Evolutionary conservation across 2,888 invertebrate species (phyloP).

Genomic region (Oasisia sp.): DNA sequence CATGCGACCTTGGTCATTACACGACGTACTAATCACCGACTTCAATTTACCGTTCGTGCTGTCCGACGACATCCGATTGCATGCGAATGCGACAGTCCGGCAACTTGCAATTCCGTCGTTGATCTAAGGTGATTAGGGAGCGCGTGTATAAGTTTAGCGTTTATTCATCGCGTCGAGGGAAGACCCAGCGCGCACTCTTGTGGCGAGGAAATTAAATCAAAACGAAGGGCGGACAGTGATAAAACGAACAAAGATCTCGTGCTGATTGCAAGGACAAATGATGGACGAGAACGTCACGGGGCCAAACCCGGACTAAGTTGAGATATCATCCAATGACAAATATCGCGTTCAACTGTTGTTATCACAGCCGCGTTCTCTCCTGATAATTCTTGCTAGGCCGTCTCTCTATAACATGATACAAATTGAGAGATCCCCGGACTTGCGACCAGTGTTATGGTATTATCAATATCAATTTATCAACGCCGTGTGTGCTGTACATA

Average conservation of each 20-base stretch:
- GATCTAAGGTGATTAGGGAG: background rate
- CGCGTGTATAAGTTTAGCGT: background rate
- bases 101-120: constrained; percentile 1
- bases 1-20: background rate
- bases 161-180: background rate
- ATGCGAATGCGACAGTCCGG: background rate
- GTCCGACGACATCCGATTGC: background rate
- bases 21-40: background rate
- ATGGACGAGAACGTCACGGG: background rate
- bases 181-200: background rate
- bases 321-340: background rate
- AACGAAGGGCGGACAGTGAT: background rate
- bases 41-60: constrained; percentile 9
- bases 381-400: background rate
- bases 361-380: background rate
- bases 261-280: background rate
- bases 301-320: background rate
- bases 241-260: background rate
- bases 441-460: too few relatives aligned
- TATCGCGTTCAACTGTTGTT: background rate
- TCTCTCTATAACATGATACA: too few relatives aligned
- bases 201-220: background rate
- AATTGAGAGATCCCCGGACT: too few relatives aligned
- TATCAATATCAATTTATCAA: background rate
- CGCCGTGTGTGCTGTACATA: background rate